Percentiles rank a stretch among this genome's conserved stretches.
Evolutionary conservation across 2,113 vertebrate genomes (phyloP).

Genomic region (Eptesicus fuscus): DNA sequence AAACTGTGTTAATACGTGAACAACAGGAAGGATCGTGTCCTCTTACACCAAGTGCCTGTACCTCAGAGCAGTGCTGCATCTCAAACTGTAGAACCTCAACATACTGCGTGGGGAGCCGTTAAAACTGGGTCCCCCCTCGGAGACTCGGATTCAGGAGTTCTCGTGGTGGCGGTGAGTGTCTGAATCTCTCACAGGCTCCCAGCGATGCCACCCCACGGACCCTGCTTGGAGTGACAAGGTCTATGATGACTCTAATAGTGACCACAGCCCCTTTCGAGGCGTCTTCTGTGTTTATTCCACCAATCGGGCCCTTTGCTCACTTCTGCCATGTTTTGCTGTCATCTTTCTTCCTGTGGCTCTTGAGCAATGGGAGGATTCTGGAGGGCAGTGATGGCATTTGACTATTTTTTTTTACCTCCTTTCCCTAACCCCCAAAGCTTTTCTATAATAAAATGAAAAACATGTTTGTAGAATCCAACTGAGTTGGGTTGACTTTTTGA

Average conservation of each 20-base stretch:
- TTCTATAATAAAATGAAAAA: slow-evolving; percentile 29
- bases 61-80: not conserved
- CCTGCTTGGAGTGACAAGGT: not conserved
- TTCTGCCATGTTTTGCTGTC: not conserved
- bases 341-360: not conserved
- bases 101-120: not conserved
- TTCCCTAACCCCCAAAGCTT: not conserved
- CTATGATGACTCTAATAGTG: not conserved
- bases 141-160: not conserved
- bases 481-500: not conserved
- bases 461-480: slow-evolving; percentile 14
- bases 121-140: not conserved
- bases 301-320: not conserved
- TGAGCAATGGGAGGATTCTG: not conserved
- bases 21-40: not conserved
- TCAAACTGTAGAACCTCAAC: not conserved
- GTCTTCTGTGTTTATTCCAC: not conserved
- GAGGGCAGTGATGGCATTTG: not conserved
- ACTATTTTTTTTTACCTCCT: not conserved
- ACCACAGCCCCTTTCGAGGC: not conserved
- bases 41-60: not conserved
- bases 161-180: not conserved
- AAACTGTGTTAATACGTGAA: not conserved
- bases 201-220: not conserved
- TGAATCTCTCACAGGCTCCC: not conserved